Conservation (phyloP, 2,113 vertebrate genomes). For the Pseudorasbora parva region DNA sequence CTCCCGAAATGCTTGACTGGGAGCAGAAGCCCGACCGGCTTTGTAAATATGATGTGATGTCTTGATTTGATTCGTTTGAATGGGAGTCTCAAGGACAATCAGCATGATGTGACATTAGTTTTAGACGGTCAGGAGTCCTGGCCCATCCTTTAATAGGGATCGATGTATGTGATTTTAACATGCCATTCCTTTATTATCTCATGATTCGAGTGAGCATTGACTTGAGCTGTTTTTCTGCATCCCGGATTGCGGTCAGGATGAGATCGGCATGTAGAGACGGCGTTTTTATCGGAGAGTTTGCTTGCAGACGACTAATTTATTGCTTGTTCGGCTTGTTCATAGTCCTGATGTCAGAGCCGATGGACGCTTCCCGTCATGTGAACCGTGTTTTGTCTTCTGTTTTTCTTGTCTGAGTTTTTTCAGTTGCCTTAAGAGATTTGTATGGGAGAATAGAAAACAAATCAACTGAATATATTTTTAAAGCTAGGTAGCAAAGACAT, state of each 20-base stretch:
- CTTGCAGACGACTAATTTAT: slow-evolving; percentile 51
- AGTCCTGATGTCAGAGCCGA: background rate
- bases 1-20: slow-evolving; percentile 19
- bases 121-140: background rate
- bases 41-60: background rate
- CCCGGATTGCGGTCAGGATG: background rate
- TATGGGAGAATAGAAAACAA: background rate
- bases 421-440: slow-evolving; percentile 33
- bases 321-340: slow-evolving; percentile 35
- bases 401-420: background rate
- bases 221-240: background rate
- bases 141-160: background rate
- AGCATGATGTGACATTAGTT: background rate
- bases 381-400: background rate
- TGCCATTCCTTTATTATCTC: slow-evolving; percentile 7
- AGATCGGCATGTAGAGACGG: background rate
- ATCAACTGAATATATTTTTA: background rate
- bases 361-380: background rate
- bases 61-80: background rate
- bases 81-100: background rate
- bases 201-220: background rate
- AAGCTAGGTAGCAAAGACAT: background rate
- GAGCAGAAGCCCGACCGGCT: background rate
- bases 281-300: background rate
- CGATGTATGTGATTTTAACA: background rate